phyloP scores from a whole-genome alignment of 1,140 invertebrate species.

The Condylostylus longicornis region DNA sequence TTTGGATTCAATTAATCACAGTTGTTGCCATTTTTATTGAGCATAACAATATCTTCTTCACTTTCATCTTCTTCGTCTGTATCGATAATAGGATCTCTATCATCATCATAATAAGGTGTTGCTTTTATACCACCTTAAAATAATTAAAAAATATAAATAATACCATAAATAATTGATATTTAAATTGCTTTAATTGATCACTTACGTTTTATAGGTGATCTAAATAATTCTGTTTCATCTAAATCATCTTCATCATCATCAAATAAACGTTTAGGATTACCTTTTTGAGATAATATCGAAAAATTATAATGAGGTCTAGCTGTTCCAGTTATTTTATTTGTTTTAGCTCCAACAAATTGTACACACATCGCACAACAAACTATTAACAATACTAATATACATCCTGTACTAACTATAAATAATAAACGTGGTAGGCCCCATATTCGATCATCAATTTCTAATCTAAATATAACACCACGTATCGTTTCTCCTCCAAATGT shows the following conservation, averaged over 20 bases:
- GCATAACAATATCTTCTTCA: slow-evolving; percentile 36
- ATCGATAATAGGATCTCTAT: slow-evolving; percentile 14
- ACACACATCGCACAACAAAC: slow-evolving; percentile 23
- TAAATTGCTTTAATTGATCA: slow-evolving; percentile 4
- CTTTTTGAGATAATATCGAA: slow-evolving; percentile 30
- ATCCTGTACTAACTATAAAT: slow-evolving; percentile 54
- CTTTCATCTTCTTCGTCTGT: slow-evolving; percentile 27
- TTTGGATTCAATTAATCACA: neutral
- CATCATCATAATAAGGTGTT: slow-evolving; percentile 36
- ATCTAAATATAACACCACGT: slow-evolving; percentile 45
- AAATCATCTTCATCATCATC: slow-evolving; percentile 37
- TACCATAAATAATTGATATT: slow-evolving; percentile 3
- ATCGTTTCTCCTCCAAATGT: slow-evolving; percentile 28
- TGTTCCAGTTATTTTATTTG: slow-evolving; percentile 24
- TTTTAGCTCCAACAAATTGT: slow-evolving; percentile 25
- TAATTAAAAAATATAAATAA: slow-evolving; percentile 1
- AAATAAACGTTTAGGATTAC: slow-evolving; percentile 28
- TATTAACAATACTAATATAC: slow-evolving; percentile 20
- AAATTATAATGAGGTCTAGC: slow-evolving; percentile 30
- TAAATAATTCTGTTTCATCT: slow-evolving; percentile 46
- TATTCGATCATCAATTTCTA: slow-evolving; percentile 47
- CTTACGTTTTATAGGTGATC: slow-evolving; percentile 38
- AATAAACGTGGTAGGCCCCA: slow-evolving; percentile 54
- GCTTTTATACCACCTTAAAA: slow-evolving; percentile 20
- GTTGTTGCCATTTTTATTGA: slow-evolving; percentile 21